Evolutionary conservation across 2,888 invertebrate genomes (phyloP), one percentile per base, ranked within the genome.

Genomic region (Leptinotarsa rubiginosa): DNA sequence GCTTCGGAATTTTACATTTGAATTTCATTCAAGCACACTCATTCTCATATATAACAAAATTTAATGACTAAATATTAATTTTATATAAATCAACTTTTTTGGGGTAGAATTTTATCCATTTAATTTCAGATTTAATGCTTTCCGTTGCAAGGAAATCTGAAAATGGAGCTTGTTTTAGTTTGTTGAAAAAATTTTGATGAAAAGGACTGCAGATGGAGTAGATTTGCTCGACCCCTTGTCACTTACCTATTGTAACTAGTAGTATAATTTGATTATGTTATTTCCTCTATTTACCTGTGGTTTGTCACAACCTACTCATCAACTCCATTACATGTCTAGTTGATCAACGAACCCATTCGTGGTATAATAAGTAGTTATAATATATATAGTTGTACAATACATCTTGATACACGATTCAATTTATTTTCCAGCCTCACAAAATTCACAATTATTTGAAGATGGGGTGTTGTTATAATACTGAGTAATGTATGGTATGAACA

Each of bases 271-370:
- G 79, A 80, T 77, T 79, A 82, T 79, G 78, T 81, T 82, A 80
- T 75, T 76, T 77, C 70, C 77, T 75, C 74, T 79, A 79, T 81
- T 77, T 81, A 81, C 83, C 83, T 84, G 84, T 85, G 85, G 85
- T 86, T 85, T 83, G 83, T 87, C 85, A 85, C 84, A 83, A 84
- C 85, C 83, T 86, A 82, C 83, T 84, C 84, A 84, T 85, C 83
- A 83, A 85, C 84, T 86, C 84, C 84, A 85, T 85, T 65, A 85
- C 86, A 86, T 86, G 85, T 86, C 83, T 86, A 86, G 78, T 78
- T 74, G 70, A 76, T 77, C 77, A 76, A 79, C 79, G 78, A 80
- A 81, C 78, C 79, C 77, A 50, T 73, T 78, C 72, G 72, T 74
- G 76, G 71, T 72, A 78, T 73, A 67, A 72, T 67, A 59, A 66